Base-by-base conservation (phyloP, 2,888 invertebrate genomes). In the Nycteola revayana region DNA sequence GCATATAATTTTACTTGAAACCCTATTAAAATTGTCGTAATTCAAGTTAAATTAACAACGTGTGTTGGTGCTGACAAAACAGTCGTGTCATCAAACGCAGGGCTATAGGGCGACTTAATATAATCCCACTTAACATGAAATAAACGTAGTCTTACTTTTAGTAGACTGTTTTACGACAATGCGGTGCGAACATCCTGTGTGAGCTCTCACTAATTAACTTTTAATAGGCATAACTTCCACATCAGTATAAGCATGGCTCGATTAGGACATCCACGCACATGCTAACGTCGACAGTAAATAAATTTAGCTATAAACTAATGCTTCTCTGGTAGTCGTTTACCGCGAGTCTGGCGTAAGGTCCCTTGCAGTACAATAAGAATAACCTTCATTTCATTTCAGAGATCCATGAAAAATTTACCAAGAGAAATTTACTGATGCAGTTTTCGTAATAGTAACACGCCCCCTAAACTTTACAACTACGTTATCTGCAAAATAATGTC, bases 381-480 rank as follows among this genome's bases (percentile, higher is more conserved):
- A 72, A 66, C 61, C 63, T 66, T 58, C 56, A 28, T 38, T 49
- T 44, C n/a, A n/a, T n/a, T n/a, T n/a, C n/a, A n/a, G n/a, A n/a
- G n/a, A n/a, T 14, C 14, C 14, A 5, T 14, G 14, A 14, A 14
- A 14, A 14, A 14, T 2, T 14, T 40, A 57, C 60, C 57, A 57
- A 49, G 54, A 60, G 46, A 54, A 64, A 59, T 65, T 66, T 58
- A 62, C 43, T 42, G 43, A 34, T 42, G 42, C 30, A 17, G 36
- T 45, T 45, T 40, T 44, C 40, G 48, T 50, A 47, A 49, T 31
- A n/a, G 6, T 18, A 7, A 6, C 11, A 8, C n/a, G n/a, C n/a
- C n/a, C n/a, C n/a, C n/a, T n/a, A n/a, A n/a, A n/a, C 22, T 7
- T n/a, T n/a, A n/a, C n/a, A n/a, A n/a, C n/a, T n/a, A n/a, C n/a